Evolutionary conservation across 2,888 invertebrate genomes (phyloP), one percentile per base, ranked within the genome.

Genomic region (Cinara cedri): DNA sequence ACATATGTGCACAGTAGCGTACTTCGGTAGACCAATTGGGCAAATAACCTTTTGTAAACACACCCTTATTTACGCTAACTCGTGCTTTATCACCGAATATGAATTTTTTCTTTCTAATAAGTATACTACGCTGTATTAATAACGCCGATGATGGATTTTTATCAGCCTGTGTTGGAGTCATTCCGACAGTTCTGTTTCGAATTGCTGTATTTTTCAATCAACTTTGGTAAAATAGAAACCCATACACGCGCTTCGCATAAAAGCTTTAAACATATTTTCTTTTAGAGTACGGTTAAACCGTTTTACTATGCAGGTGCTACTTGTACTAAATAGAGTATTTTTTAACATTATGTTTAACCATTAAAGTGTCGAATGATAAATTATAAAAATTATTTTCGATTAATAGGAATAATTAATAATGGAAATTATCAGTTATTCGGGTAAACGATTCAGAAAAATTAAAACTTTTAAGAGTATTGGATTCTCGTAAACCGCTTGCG

Each of bases 21-120:
- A 86, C 81, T 81, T 86, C 85, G 0, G 84, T 84, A 0, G 84
- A 66, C 55, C 68, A 46, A 80, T 84, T 84, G 0, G 84, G 84
- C 9, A 83, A 84, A 66, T 84, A 86, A 9, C 84, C 84, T 83
- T 85, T 85, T 16, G 83, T 83, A 81, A 85, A 85, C 9, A 84
- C 54, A 21, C 81, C 81, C 82, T 85, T 85, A 19, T 82, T 80
- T 81, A 84, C 85, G 66, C 83, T 83, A 34, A 86, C 83, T 8
- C 85, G 81, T 8, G 85, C 85, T 49, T 83, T 81, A 81, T 85
- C 84, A 14, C 84, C 84, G 70, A 84, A 81, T 82, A 82, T 83
- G 82, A 81, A 84, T 82, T 83, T 84, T n/a, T 11, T 51, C 16
- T 60, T 49, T 2, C 19, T 10, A 51, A 26, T n/a, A 1, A 9